Evolutionary conservation across 2,797 vertebrate species (phyloP), one percentile per base, ranked within the genome.

Genomic region (Lates japonicus): DNA sequence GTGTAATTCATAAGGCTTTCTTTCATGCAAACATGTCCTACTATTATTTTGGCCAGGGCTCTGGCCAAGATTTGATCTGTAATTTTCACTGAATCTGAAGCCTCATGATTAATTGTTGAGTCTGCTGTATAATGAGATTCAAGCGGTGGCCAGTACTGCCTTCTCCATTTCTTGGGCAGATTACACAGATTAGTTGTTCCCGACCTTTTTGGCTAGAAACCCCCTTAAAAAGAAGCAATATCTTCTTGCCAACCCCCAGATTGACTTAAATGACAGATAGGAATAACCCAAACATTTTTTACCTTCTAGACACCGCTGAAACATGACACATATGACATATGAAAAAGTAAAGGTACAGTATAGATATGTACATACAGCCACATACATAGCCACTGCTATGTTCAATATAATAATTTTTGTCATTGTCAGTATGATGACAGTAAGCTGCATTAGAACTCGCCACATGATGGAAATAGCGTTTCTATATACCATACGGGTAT

Each of bases 341-440:
- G 25, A 19, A 25, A 17, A 55, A 49, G 20, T n/a, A 37, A 4
- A 6, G 16, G 44, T 46, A 46, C 16, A 46, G 7, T 46, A 46
- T 17, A 17, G 4, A 41, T 41, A 11, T 41, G 3, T 41, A 11
- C 10, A 41, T 41, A 3, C 10, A 41, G 39, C n/a, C n/a, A n/a
- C n/a, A n/a, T n/a, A n/a, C n/a, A n/a, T 29, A 52, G 31, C 29
- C 25, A 35, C 46, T 60, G 16, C 22, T 61, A 22, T 7, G 35
- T 80, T 67, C 33, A 75, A 64, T n/a, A 31, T 6, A 58, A 42
- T 73, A 5, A 70, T 74, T 70, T 51, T 39, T 62, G 74, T 70
- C 9, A 71, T 31, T 48, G 39, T 61, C 55, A 59, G 31, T 44
- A 37, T 52, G 42, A 55, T 63, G 57, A 81, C 66, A 42, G 22